Evolutionary conservation across 2,113 vertebrate species (phyloP).

Genomic region (Chrysochloris asiatica): DNA sequence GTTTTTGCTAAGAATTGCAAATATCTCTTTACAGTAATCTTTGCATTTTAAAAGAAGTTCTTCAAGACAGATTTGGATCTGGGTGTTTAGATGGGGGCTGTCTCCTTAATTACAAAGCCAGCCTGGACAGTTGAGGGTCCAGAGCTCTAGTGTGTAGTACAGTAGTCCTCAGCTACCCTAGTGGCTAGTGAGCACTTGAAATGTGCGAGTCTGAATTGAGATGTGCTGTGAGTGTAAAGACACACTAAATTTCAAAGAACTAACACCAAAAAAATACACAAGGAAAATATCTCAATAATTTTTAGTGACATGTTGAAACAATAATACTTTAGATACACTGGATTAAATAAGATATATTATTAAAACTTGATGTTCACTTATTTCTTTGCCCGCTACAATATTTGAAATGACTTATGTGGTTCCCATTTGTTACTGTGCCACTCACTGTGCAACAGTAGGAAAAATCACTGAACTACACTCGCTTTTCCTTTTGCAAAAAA

Average conservation of each 20-base stretch:
- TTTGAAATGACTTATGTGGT: neutral
- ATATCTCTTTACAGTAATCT: neutral
- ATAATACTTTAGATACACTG: neutral
- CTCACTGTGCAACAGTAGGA: neutral
- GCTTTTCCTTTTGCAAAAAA: too few relatives aligned
- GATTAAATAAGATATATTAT: neutral
- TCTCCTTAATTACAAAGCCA: neutral
- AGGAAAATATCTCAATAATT: too few relatives aligned
- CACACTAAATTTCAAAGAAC: too few relatives aligned
- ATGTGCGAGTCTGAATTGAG: neutral
- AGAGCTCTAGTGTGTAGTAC: too few relatives aligned
- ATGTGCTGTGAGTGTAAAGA: neutral
- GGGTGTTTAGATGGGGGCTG: neutral
- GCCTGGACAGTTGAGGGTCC: neutral
- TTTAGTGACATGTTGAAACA: too few relatives aligned
- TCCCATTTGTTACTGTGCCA: neutral
- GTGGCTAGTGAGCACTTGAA: neutral
- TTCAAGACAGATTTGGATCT: neutral
- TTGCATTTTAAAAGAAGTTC: neutral
- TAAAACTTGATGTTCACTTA: constrained; percentile 7
- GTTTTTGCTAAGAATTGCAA: neutral
- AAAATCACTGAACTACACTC: neutral
- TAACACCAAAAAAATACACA: too few relatives aligned
- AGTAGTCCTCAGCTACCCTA: neutral
- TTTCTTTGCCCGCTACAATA: constrained; percentile 6